Base-by-base conservation (phyloP, 1,140 invertebrate genomes). In the Coboldia fuscipes region DNA sequence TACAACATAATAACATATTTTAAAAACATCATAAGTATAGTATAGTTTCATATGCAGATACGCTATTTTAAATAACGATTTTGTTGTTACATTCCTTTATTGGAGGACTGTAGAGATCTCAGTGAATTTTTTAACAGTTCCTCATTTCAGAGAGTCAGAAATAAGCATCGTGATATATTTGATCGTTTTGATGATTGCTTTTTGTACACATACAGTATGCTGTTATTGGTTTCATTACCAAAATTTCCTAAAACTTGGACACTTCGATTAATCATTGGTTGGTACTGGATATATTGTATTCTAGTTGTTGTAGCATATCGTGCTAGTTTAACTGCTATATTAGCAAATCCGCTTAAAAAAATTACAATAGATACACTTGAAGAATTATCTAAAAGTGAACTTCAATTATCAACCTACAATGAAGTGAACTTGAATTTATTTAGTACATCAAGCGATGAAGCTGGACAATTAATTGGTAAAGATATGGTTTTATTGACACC, bases 281-380 rank as follows among this genome's bases (percentile, higher is more conserved):
- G 76, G 68, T 84, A 81, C 55, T 84, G 79, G 79, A 46, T 84
- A 1, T 86, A 82, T 44, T 78, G 73, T 43, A 70, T 83, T 34
- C 56, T 83, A 4, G 62, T 83, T 18, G 70, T 73, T 1, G 75
- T 79, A 3, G 64, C 70, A 3, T 86, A 85, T 48, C 52, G 73
- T 45, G 78, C 79, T 1, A 82, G 77, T 38, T 74, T 86, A 66
- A 84, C 80, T 0, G 78, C 80, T 0, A 75, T 76, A 27, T 52
- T 84, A 21, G 75, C 80, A 4, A 76, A 78, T 56, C 76, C 79
- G 72, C 72, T 58, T 47, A 45, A 17, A 17, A 75, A 75, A 41
- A 64, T 80, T 5, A 79, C 75, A 3, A 80, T 82, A 12, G 77
- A 84, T 40, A 76, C 73, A 0, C 45, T 84, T 12, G 50, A 67